Percentiles rank a stretch among this genome's conserved stretches.
Conservation (phyloP, 2,888 invertebrate genomes). For the Dendrolimus houi region DNA sequence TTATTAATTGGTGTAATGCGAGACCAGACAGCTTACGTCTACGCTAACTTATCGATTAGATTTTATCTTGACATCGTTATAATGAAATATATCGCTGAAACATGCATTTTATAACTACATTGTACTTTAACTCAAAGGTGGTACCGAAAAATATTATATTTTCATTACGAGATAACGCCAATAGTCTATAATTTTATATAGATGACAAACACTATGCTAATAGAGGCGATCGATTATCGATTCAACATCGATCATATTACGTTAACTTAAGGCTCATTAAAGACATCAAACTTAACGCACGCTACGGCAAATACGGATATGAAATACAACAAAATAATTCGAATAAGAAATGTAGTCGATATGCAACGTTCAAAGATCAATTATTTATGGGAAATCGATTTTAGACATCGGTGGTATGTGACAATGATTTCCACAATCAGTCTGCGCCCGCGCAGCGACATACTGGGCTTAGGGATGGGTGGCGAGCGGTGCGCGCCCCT, state of each 20-base stretch:
- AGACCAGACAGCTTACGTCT: conserved; percentile 67
- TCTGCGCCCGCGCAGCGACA: conserved; percentile 39
- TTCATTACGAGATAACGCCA: conserved; percentile 56
- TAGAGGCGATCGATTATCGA: conserved; percentile 49
- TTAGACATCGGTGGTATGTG: conserved; percentile 69
- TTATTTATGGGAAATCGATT: conserved; percentile 44
- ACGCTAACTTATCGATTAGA: conserved; percentile 62
- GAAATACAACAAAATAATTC: conserved; percentile 65
- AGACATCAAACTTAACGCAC: conserved; percentile 58
- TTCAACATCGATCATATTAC: conserved; percentile 37
- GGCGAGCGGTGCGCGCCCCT: background rate
- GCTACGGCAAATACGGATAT: conserved; percentile 60
- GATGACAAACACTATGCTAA: conserved; percentile 56
- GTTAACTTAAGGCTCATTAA: conserved; percentile 54
- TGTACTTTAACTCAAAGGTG: conserved; percentile 75
- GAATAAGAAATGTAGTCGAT: conserved; percentile 73
- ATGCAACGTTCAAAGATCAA: conserved; percentile 73
- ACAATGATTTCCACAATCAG: conserved; percentile 48
- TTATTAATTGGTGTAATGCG: conserved; percentile 57
- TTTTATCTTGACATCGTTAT: conserved; percentile 58
- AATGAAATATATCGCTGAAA: conserved; percentile 62
- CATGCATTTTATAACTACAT: conserved; percentile 64
- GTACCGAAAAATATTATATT: conserved; percentile 69
- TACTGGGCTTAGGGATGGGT: conserved; percentile 22
- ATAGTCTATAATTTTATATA: conserved; percentile 57